Evolutionary conservation across 2,113 vertebrate species (phyloP).

Genomic region (Ctenodactylus gundi): DNA sequence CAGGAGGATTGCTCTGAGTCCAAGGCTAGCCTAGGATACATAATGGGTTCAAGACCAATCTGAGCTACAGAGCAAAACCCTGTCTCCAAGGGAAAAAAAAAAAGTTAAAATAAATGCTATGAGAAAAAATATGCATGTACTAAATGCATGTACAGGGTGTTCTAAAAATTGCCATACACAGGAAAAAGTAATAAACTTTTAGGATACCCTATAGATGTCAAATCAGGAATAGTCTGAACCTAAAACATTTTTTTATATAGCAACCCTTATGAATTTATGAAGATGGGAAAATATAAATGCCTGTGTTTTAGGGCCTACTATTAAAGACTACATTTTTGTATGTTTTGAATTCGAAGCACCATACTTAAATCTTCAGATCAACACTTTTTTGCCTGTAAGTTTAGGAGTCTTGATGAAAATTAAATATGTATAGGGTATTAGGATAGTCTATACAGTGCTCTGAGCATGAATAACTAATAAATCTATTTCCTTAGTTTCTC

Average conservation of each 20-base stretch:
- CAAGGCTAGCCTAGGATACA: too few relatives aligned
- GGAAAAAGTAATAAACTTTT: too few relatives aligned
- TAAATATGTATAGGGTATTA: background rate
- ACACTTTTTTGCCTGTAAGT: background rate
- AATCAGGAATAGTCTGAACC: background rate
- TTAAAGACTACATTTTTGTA: background rate
- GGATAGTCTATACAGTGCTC: background rate
- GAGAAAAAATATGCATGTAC: too few relatives aligned
- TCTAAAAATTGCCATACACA: too few relatives aligned
- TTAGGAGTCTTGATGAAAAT: conserved; percentile 13
- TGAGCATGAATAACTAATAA: background rate
- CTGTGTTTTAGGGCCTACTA: conserved; percentile 20
- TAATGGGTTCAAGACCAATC: too few relatives aligned
- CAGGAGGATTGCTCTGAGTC: too few relatives aligned
- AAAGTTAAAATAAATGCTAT: too few relatives aligned
- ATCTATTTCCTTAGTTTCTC: background rate
- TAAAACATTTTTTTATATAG: background rate
- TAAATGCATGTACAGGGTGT: too few relatives aligned
- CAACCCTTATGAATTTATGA: conserved; percentile 33
- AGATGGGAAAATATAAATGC: conserved; percentile 42
- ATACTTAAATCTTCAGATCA: conserved; percentile 3
- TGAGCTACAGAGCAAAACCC: too few relatives aligned
- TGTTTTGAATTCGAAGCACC: conserved; percentile 31
- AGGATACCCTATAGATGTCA: too few relatives aligned
- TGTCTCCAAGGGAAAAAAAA: too few relatives aligned